Conservation (phyloP, 2,113 vertebrate species). For the Neolamprologus variostigma region DNA sequence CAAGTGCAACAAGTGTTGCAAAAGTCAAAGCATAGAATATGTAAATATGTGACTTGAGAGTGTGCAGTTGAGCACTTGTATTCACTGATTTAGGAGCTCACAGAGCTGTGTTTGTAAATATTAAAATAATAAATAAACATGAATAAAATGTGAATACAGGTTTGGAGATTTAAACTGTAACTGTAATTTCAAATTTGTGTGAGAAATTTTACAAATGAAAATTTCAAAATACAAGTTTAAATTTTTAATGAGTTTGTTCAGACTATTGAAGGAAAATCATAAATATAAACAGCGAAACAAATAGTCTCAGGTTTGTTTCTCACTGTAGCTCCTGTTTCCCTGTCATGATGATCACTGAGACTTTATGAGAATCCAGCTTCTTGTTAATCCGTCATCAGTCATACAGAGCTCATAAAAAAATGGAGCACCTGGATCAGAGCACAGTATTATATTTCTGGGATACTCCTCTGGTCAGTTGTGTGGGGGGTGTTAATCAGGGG, state of each 20-base stretch:
- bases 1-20: background rate
- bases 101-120: background rate
- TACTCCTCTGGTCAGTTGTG: background rate
- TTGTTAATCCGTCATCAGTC: background rate
- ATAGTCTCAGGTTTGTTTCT: background rate
- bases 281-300: background rate
- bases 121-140: background rate
- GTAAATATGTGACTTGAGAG: background rate
- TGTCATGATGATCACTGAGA: background rate
- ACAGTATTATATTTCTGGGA: background rate
- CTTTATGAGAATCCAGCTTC: background rate
- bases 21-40: background rate
- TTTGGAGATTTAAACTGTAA: background rate
- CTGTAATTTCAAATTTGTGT: background rate
- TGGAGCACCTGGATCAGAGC: background rate
- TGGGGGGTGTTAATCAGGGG: background rate
- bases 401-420: background rate
- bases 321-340: background rate
- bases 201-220: background rate
- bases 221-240: background rate
- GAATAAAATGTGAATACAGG: background rate
- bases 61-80: fast-evolving
- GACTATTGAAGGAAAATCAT: background rate
- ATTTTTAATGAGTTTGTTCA: background rate
- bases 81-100: background rate